Base-by-base conservation (phyloP, 1,140 invertebrate species). In the Pararge aegeria region DNA sequence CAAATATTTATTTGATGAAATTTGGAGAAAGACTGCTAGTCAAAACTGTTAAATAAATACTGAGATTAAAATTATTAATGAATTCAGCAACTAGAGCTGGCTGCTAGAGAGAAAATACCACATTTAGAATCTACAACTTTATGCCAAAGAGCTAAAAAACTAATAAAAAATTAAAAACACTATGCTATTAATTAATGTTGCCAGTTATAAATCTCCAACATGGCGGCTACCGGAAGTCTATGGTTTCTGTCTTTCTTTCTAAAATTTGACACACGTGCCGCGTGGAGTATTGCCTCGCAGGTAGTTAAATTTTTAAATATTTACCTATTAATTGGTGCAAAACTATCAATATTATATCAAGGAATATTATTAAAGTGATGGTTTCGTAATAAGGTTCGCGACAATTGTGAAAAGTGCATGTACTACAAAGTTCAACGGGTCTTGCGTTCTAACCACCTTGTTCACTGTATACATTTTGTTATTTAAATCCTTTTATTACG, bases 241-340 rank as follows among this genome's bases (percentile, higher is more conserved):
- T 78, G 68, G 75, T 77, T 66, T 76, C 63, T 84, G 73, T 85
- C 81, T 71, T 85, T 85, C 83, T 85, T 89, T 89, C 80, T 75
- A 83, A 76, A 83, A 85, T 73, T 87, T 90, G 87, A 86, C 83
- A 89, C 86, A 87, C 89, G 87, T 90, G 87, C 83, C 86, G 89
- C 87, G 89, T 90, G 89, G 89, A 90, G 85, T 87, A 82, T 88
- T 84, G 61, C 75, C 83, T 70, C 87, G 86, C 87, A 89, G 87
- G 89, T 89, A 78, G 70, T 53, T 87, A 77, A 72, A 70, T 73
- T 75, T 75, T 79, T 73, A 59, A 55, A 70, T 70, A 68, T 75
- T 81, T 79, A 73, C 61, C 52, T 15, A 64, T 68, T 50, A 61
- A 61, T 64, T 75, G 42, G 69, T 78, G 67, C 27, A 63, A 73